Base-by-base conservation (phyloP, 2,797 vertebrate genomes). In the Parambassis ranga region DNA sequence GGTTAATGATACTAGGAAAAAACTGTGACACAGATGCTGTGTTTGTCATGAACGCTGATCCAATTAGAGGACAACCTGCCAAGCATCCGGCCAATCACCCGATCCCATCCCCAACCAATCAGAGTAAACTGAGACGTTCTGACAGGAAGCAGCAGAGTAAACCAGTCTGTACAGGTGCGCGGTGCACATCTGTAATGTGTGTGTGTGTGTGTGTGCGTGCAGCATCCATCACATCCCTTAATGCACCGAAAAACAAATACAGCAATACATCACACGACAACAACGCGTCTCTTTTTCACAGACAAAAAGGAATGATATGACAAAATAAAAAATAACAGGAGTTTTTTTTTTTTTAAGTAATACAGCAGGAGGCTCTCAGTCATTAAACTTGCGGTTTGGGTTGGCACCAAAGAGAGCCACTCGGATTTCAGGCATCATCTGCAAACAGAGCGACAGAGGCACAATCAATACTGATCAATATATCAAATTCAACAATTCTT, bases 341-440 rank as follows among this genome's bases (percentile, higher is more conserved):
- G 74, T 30, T 19, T 42, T 31, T 36, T 35, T 65, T 32, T 72
- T 16, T n/a, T n/a, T n/a, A n/a, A n/a, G n/a, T 28, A 15, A 26
- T 10, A 51, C 42, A 11, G 19, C 6, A n/a, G 0, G 23, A 56
- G 35, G 8, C 5, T 20, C 71, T 95, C 89, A 98, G 85, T 98
- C 96, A 95, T 96, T 16, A 81, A 99, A 98, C 88, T 95, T 98
- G 87, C 96, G 94, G 86, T 98, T 98, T 51, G 90, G 93, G 86
- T 98, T 99, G 79, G 90, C 92, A 69, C 96, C 96, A 37, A 98
- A 99, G 71, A 98, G 94, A 76, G 93, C 90, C 79, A 95, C 95
- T 79, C 96, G 90, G 63, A 98, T 94, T 75, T 98, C 96, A 62
- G 97, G 97, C 96, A 98, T 98, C 96, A 98, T 97, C 97, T 98